Evolutionary conservation across 2,113 vertebrate species (phyloP).

Genomic region (Pristiophorus japonicus): DNA sequence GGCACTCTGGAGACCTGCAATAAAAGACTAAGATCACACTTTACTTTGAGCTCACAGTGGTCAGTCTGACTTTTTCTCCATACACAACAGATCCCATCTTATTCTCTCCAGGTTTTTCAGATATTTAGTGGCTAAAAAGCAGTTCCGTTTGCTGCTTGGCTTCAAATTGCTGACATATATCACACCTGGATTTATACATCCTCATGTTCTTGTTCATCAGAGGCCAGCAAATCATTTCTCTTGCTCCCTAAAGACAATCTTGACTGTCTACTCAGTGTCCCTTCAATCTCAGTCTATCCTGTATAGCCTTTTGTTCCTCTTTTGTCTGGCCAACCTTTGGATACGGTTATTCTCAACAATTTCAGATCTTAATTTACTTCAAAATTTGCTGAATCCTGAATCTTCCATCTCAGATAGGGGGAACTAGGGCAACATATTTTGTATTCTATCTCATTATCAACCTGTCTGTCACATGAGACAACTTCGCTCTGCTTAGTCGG

Average conservation of each 20-base stretch:
- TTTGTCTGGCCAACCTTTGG: not conserved
- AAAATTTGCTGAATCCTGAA: not conserved
- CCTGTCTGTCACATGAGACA: not conserved
- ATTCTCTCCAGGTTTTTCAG: not conserved
- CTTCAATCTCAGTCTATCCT: not conserved
- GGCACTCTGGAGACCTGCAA: too few relatives aligned
- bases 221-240: not conserved
- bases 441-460: not conserved
- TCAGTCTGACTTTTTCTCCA: too few relatives aligned
- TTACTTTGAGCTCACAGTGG: too few relatives aligned
- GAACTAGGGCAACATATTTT: not conserved
- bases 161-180: not conserved
- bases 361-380: not conserved
- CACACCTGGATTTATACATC: not conserved
- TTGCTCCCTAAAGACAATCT: not conserved
- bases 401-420: not conserved
- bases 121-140: not conserved
- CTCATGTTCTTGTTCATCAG: not conserved
- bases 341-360: not conserved
- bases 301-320: too few relatives aligned
- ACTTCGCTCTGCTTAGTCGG: not conserved
- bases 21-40: too few relatives aligned
- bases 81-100: too few relatives aligned
- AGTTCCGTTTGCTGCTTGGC: not conserved
- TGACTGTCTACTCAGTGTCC: too few relatives aligned